Percentiles rank a stretch among this genome's conserved stretches.
phyloP scores from a whole-genome alignment of 2,888 invertebrate genomes.

The Melanophora roralis region DNA sequence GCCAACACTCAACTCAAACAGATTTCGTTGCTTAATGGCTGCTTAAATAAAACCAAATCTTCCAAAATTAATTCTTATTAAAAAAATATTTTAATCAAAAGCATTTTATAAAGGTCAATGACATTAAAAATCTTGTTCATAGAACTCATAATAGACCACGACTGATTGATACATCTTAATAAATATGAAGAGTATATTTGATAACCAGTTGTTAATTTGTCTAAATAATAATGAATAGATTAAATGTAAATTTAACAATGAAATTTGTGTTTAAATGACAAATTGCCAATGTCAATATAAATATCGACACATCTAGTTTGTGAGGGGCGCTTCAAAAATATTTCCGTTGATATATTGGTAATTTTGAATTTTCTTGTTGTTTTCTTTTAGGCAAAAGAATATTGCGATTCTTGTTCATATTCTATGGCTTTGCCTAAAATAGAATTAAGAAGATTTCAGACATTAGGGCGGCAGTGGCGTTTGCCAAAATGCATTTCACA shows the following conservation, averaged over 20 bases:
- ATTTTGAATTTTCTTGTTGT: neutral
- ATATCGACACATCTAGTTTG: neutral
- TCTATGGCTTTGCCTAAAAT: too few relatives aligned
- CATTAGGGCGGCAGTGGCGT: neutral
- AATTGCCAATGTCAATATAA: neutral
- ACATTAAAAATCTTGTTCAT: too few relatives aligned
- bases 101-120: too few relatives aligned
- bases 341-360: neutral
- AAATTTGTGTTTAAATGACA: neutral
- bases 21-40: too few relatives aligned
- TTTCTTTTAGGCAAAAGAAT: too few relatives aligned
- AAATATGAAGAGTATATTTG: neutral
- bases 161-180: neutral
- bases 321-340: too few relatives aligned
- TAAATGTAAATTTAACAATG: neutral
- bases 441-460: constrained; percentile 27
- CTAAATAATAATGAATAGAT: neutral
- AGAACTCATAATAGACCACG: neutral
- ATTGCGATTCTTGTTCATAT: too few relatives aligned
- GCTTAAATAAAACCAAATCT: too few relatives aligned
- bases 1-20: too few relatives aligned
- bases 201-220: neutral
- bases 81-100: too few relatives aligned
- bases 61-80: too few relatives aligned
- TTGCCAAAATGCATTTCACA: constrained; percentile 19